Evolutionary conservation across 1,140 invertebrate species (phyloP).

Genomic region (Bursaphelenchus mucronatus): DNA sequence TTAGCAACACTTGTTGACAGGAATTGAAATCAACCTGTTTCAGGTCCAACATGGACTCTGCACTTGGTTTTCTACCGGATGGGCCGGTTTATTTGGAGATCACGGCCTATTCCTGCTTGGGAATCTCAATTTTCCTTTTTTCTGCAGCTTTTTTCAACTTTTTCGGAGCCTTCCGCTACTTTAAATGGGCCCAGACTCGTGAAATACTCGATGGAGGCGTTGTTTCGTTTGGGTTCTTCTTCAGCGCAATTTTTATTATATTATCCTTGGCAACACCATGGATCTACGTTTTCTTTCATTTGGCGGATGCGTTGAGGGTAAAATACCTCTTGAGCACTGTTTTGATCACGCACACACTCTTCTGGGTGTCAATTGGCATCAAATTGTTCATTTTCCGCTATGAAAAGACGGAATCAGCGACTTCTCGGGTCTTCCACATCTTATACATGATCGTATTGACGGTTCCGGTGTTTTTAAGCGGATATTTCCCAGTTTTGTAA

Average conservation of each 20-base stretch:
- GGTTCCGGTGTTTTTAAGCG: neutral
- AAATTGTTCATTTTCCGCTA: conserved; percentile 6
- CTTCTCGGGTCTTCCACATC: conserved; percentile 3
- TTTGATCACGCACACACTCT: conserved; percentile 4
- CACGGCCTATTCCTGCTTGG: too few relatives aligned
- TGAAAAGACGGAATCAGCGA: neutral
- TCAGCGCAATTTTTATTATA: conserved; percentile 1
- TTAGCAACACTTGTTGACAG: too few relatives aligned
- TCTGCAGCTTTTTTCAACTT: neutral
- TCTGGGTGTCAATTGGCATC: neutral
- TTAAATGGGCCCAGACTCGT: neutral
- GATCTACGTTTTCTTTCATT: neutral
- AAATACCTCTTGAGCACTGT: conserved; percentile 1
- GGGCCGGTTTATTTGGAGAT: too few relatives aligned
- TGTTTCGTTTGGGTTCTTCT: too few relatives aligned
- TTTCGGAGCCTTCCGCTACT: neutral
- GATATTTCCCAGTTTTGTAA: conserved; percentile 11
- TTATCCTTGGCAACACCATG: neutral
- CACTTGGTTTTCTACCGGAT: too few relatives aligned
- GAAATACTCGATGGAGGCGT: neutral
- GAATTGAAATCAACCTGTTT: too few relatives aligned
- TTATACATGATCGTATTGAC: neutral
- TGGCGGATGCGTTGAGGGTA: neutral
- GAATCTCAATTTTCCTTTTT: neutral
- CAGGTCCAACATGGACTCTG: too few relatives aligned